Percentiles rank a stretch among this genome's conserved stretches.
phyloP scores from a whole-genome alignment of 2,888 invertebrate genomes.

The Biston stratarius region DNA sequence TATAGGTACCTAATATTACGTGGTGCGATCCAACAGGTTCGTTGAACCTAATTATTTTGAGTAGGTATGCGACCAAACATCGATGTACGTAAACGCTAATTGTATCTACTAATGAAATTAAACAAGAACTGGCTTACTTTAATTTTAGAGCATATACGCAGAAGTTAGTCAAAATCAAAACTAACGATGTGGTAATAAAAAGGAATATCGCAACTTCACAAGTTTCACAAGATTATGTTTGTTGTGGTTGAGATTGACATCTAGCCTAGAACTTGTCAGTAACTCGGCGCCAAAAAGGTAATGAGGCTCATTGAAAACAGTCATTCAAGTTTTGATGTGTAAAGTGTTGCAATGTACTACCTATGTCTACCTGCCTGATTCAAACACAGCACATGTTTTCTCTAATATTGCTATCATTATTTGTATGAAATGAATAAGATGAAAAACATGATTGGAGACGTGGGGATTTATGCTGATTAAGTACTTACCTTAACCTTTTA shows the following conservation, averaged over 20 bases:
- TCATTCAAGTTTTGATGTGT: constrained; percentile 45
- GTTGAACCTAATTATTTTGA: no score
- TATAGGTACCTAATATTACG: neutral
- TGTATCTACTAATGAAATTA: neutral
- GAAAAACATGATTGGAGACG: neutral
- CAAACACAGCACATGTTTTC: constrained; percentile 44
- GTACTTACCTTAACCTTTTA: no score
- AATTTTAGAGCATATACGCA: neutral
- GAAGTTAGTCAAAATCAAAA: constrained; percentile 8
- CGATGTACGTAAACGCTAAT: neutral
- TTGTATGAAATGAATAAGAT: constrained; percentile 13
- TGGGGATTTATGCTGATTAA: no score
- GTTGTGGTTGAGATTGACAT: constrained; percentile 52
- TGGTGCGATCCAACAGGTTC: neutral
- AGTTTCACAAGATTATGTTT: constrained; percentile 50
- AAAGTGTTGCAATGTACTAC: constrained; percentile 54
- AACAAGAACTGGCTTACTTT: neutral
- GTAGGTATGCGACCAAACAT: neutral
- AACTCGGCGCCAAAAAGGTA: constrained; percentile 57
- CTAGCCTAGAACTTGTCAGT: constrained; percentile 70
- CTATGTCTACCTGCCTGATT: constrained; percentile 47
- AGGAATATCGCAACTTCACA: constrained; percentile 44
- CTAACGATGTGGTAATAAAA: constrained; percentile 38
- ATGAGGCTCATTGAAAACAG: constrained; percentile 68
- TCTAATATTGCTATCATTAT: constrained; percentile 32